Evolutionary conservation across 2,113 vertebrate genomes (phyloP), one percentile per base, ranked within the genome.

Genomic region (Archocentrus centrarchus): DNA sequence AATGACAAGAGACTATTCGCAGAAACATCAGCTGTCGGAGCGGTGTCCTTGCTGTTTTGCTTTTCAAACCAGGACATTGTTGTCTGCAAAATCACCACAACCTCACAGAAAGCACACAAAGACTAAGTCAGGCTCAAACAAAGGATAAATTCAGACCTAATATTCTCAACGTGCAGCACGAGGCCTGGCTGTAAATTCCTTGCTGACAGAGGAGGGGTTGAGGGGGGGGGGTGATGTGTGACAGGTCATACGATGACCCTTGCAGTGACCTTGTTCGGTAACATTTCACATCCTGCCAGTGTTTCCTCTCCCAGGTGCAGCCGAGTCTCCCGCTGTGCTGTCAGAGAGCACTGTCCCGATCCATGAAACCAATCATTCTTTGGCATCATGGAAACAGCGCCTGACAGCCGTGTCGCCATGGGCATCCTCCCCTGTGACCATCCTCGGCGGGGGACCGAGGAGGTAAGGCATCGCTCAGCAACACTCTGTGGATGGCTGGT

Each of bases 211-310:
- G 13, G 58, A 7, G 6, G 59, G n/a, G 18, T 1, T 3, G 1
- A 8, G 20, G 1, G 4, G 14, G 17, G 62, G 22, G 59, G 44
- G 17, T 5, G 81, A 41, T 3, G 63, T 80, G 76, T 89, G 93
- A 91, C 87, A 84, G 90, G 89, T 88, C 87, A 86, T 2, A 85
- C 80, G 24, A 53, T 89, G 93, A 94, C 94, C 91, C 89, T 41
- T 79, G 68, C 73, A 90, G 75, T 88, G 89, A 94, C 93, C 94
- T 94, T 95, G 93, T 86, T 89, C 86, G 59, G 76, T 79, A 88
- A 86, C 91, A 88, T 94, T 94, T 94, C 92, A 92, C 91, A 90
- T 94, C 83, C 91, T 94, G 93, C 91, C 93, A 92, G 32, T 75
- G 84, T 80, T 58, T 84, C 83, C 85, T 89, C 89, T 94, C 92